Evolutionary conservation across 2,797 vertebrate species (phyloP), one percentile per base, ranked within the genome.

Genomic region (Tadarida brasiliensis): DNA sequence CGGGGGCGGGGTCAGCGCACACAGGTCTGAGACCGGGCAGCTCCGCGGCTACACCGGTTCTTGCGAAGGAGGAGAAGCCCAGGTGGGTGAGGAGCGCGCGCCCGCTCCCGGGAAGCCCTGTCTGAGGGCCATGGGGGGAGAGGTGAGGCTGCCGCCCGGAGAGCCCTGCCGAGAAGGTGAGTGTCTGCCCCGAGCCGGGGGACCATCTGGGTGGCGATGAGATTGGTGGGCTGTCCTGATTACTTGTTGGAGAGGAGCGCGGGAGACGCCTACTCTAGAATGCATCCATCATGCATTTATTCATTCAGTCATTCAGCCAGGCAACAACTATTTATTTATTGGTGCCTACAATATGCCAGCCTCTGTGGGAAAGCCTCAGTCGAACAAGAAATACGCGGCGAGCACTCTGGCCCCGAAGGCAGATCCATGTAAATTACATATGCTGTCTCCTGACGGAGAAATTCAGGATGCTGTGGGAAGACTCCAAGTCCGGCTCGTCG

Each of bases 91-190:
- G 54, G 3, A 57, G n/a, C 11, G 8, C 30, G 17, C 8, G 5
- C 33, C 22, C 0, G 61, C 24, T 2, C 22, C 19, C 4, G 11
- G 63, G 44, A 65, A 88, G 84, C 93, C 59, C 8, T 6, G 15
- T 14, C 26, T 6, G 7, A 63, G 63, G 83, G 80, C 59, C 85
- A 97, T 98, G 98, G 97, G 33, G 78, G 82, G 26, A 14, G 93
- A 80, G 86, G 94, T 97, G 97, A 92, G 84, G 67, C 91, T 89
- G 96, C 94, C 92, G 2, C 84, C 76, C 5, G 97, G 71, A 17
- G 61, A 90, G 56, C 49, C 90, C 11, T 98, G 98, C 94, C 84
- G 71, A 11, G 90, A 96, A 95, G 98, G 98, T 98, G 85, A 96
- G 98, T 91, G 65, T 57, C 16, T 54, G 74, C 49, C 39, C 26